A percentile compares a stretch with the other conserved stretches of the same genome.
Evolutionary conservation across 2,888 invertebrate species (phyloP).

Genomic region (Idaea biselata): DNA sequence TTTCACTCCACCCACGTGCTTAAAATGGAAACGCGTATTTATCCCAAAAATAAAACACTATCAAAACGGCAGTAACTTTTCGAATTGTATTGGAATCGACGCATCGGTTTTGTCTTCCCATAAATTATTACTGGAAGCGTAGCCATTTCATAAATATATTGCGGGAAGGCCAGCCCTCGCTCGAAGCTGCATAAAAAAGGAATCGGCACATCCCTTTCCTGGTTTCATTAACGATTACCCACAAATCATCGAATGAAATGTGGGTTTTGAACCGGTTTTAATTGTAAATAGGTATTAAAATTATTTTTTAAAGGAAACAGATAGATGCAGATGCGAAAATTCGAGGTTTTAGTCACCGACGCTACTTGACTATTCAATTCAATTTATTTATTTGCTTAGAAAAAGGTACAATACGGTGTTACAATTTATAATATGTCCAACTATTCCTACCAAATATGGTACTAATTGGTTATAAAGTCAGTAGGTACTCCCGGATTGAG

Average conservation of each 20-base stretch:
- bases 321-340: too few species aligned
- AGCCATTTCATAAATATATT: slow-evolving; percentile 45
- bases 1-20: too few species aligned
- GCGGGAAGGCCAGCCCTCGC: slow-evolving; percentile 33
- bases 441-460: too few species aligned
- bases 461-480: too few species aligned
- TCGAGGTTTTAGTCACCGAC: too few species aligned
- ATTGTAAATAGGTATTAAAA: slow-evolving; percentile 3
- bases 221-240: slow-evolving; percentile 32
- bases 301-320: too few species aligned
- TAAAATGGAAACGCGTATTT: too few species aligned
- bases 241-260: slow-evolving; percentile 29
- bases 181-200: slow-evolving; percentile 27
- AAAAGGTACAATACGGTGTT: too few species aligned
- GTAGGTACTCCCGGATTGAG: too few species aligned
- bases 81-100: slow-evolving; percentile 20
- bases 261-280: slow-evolving; percentile 4
- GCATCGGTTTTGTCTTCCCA: slow-evolving; percentile 34
- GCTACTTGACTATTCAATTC: too few species aligned
- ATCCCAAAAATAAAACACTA: neutral
- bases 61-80: neutral
- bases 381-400: too few species aligned
- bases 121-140: slow-evolving; percentile 39
- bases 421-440: too few species aligned
- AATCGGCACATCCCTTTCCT: slow-evolving; percentile 28